Conservation (phyloP, 2,888 invertebrate genomes). For the Rutpela maculata region DNA sequence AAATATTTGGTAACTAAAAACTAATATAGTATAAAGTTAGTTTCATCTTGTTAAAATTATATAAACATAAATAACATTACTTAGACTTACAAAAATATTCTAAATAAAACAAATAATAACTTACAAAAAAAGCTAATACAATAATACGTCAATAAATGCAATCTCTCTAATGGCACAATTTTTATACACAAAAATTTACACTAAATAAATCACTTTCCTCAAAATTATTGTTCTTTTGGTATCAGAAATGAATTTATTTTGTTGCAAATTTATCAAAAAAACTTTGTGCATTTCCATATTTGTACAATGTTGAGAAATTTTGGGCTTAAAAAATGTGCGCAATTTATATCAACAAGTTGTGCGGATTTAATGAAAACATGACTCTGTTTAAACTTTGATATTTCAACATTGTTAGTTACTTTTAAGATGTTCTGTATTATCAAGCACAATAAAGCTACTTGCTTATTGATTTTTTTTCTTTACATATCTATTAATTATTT, state of each 20-base stretch:
- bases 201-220: slow-evolving; percentile 48
- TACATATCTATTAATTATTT: slow-evolving; percentile 57
- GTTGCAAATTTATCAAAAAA: slow-evolving; percentile 14
- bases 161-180: slow-evolving; percentile 69
- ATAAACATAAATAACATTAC: slow-evolving; percentile 69
- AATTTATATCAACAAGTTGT: slow-evolving; percentile 50
- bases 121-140: slow-evolving; percentile 62
- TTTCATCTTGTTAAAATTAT: slow-evolving; percentile 62
- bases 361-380: slow-evolving; percentile 49
- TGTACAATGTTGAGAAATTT: slow-evolving; percentile 56
- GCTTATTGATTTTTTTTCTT: slow-evolving; percentile 56
- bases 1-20: slow-evolving; percentile 65
- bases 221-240: slow-evolving; percentile 33
- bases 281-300: slow-evolving; percentile 55
- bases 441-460: slow-evolving; percentile 64
- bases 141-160: slow-evolving; percentile 67
- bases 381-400: slow-evolving; percentile 46
- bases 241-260: slow-evolving; percentile 19
- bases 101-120: slow-evolving; percentile 62
- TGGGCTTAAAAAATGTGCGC: slow-evolving; percentile 52
- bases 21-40: slow-evolving; percentile 59
- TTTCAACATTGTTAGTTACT: slow-evolving; percentile 42
- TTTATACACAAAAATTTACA: slow-evolving; percentile 55
- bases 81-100: slow-evolving; percentile 63
- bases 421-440: slow-evolving; percentile 47